Evolutionary conservation across 1,140 invertebrate species (phyloP), one percentile per base, ranked within the genome.

Genomic region (Tyrophagus putrescentiae): DNA sequence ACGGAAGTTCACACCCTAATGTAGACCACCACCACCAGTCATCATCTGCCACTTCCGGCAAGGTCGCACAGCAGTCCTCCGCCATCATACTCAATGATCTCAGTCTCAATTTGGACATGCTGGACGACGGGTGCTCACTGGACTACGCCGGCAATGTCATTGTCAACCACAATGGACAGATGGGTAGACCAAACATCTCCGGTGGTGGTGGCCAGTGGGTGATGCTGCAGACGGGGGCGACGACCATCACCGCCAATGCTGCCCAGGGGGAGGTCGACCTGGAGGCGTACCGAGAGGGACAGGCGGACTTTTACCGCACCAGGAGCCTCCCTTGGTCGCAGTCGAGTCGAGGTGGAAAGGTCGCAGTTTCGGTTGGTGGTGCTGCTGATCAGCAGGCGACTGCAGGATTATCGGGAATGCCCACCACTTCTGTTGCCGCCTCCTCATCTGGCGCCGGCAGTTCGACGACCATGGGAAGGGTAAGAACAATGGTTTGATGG

Each of bases 401-500:
- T 39, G 36, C 36, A 39, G 21, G 13, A 13, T 13, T 39, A 39
- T 21, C 21, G 21, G 13, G 36, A 39, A 39, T 39, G 21, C 21
- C 36, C 36, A 21, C 36, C 36, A 39, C 13, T 39, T 13, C 13
- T 39, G 36, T 13, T 13, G 21, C 36, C 13, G 13, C 36, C 36
- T 13, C 13, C 21, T 39, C 36, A 21, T 39, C 21, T 39, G 13
- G 31, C 21, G 23, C 45, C 7, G 18, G 18, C 45, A 48, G n/a
- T n/a, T n/a, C 45, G 9, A 48, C 45, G 13, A 48, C 45, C 7
- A 48, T 48, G 7, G 45, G 45, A 48, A 48, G 45, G 45, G 45
- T 48, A 48, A 25, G 45, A 25, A 48, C 45, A 48, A 48, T 48
- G 18, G 9, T 48, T 29, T 48, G 13, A 48, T 48, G 18, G 31